These are phyloP conservation scores for Cercopithecus mona DNA, from an alignment of 2,113 vertebrate genomes.

Conservation along the genomic window DNA sequence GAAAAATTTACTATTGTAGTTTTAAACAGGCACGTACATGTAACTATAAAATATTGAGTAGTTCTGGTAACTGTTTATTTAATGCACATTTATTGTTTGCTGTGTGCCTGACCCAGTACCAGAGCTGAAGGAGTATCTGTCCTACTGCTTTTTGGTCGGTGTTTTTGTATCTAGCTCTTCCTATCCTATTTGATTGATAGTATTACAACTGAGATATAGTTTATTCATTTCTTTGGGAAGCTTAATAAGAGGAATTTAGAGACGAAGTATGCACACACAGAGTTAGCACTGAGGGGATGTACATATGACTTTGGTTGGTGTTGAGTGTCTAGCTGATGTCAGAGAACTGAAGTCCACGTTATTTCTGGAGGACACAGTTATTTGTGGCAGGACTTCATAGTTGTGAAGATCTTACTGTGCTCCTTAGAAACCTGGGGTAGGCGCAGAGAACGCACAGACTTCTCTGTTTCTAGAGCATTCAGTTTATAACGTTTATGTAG, in stretches of 20 bases:
- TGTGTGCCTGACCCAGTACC: not conserved
- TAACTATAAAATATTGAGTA: not conserved
- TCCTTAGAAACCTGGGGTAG: not conserved
- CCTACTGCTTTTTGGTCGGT: not conserved
- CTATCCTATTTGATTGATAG: not conserved
- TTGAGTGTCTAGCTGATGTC: not conserved
- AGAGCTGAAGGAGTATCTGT: not conserved
- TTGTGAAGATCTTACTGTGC: not conserved
- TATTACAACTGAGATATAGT: not conserved
- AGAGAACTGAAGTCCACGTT: not conserved
- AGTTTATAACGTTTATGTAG: not conserved
- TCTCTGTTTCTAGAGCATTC: not conserved
- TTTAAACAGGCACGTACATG: not conserved
- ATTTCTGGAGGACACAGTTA: too few relatives aligned
- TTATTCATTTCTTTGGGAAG: not conserved
- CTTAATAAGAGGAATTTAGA: not conserved
- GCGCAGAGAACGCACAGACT: not conserved
- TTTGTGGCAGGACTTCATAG: too few relatives aligned
- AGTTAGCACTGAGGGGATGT: not conserved
- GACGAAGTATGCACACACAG: not conserved
- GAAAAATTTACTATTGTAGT: not conserved
- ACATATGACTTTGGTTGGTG: not conserved
- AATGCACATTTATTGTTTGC: not conserved
- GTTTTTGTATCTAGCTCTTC: not conserved
- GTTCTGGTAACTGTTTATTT: not conserved